Evolutionary conservation across 2,113 vertebrate genomes (phyloP), one percentile per base, ranked within the genome.

Genomic region (Fregetta grallaria): DNA sequence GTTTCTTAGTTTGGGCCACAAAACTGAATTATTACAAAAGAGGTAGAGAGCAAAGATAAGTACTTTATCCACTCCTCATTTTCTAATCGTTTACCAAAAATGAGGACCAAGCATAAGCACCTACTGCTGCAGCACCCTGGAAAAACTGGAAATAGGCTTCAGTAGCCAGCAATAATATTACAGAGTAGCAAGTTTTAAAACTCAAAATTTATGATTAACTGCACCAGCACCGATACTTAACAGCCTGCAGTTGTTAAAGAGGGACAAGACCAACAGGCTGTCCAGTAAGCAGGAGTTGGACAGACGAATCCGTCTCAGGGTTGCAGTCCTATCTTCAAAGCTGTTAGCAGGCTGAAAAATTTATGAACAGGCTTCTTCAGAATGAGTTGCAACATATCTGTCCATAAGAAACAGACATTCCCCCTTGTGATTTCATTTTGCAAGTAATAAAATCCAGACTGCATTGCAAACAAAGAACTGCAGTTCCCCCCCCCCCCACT

Each of bases 391-490:
- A 79, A 92, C 62, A 36, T 71, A 72, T 73, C 87, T 92, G 81
- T 59, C 85, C 87, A 88, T 85, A 93, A 88, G 50, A 92, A 92
- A 66, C 92, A 95, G 92, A 61, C 58, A 73, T n/a, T 72, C 12
- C 45, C 65, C 62, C 85, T 68, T 38, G 42, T 66, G 81, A 96
- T 79, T 96, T 93, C 90, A 58, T 76, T 95, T 29, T 49, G 80
- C 77, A 78, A 96, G 61, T 85, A 92, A 94, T 92, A 87, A 95
- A 96, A 91, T 78, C 95, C 95, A 97, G 94, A 82, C 80, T 75
- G 49, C 66, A 20, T 0, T 56, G 68, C 86, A 94, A 84, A 96
- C 63, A 87, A 95, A 95, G 91, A 86, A 22, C 61, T 81, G 83
- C 73, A 87, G 80, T 22, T 91, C 34, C 38, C 32, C 71, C 14